Percentiles rank a stretch among this genome's conserved stretches.
Conservation (phyloP, 2,888 invertebrate genomes). For the Ceraclea dissimilis region DNA sequence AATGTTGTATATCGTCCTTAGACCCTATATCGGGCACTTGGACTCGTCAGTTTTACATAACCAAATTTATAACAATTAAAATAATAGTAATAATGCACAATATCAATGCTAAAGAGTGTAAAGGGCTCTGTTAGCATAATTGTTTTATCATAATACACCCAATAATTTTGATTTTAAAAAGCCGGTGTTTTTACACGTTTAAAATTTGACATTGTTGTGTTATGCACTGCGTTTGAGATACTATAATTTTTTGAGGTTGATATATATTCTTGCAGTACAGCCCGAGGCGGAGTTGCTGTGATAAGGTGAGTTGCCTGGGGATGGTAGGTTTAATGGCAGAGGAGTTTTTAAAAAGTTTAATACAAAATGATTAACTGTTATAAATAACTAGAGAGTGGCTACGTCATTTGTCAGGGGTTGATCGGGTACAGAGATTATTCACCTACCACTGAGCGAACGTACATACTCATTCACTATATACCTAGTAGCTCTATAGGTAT, state of each 20-base stretch:
- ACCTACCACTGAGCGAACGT: background rate
- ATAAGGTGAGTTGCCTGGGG: slow-evolving; percentile 7
- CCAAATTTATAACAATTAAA: too few relatives aligned
- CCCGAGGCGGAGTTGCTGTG: slow-evolving; percentile 11
- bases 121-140: too few relatives aligned
- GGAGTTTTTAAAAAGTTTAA: slow-evolving; percentile 26
- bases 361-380: slow-evolving; percentile 25
- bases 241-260: slow-evolving; percentile 19
- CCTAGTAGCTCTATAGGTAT: too few relatives aligned
- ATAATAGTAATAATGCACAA: too few relatives aligned
- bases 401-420: slow-evolving; percentile 16
- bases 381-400: slow-evolving; percentile 20
- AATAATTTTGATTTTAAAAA: too few relatives aligned
- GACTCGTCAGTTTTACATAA: too few relatives aligned
- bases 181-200: too few relatives aligned
- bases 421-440: background rate
- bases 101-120: too few relatives aligned
- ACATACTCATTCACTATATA: too few relatives aligned
- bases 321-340: slow-evolving; percentile 19
- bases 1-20: too few relatives aligned
- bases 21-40: too few relatives aligned
- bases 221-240: background rate
- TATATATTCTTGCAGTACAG: slow-evolving; percentile 23
- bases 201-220: background rate
- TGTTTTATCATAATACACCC: too few relatives aligned